These are phyloP conservation scores for Rhabdornis inornatus DNA, from an alignment of 2,113 vertebrate genomes.

Conservation along the genomic window DNA sequence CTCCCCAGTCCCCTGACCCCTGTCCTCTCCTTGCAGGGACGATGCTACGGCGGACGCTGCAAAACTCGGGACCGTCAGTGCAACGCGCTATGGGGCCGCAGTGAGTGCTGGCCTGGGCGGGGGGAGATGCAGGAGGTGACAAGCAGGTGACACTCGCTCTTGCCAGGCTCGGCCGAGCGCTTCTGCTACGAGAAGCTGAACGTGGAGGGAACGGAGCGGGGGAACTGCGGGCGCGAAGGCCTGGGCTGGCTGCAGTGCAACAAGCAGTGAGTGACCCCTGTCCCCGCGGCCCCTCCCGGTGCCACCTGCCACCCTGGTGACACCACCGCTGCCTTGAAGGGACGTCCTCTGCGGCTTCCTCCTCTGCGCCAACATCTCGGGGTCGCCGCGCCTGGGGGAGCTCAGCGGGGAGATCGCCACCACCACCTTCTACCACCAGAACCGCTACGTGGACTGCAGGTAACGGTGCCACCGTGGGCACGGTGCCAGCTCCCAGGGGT, in stretches of 20 bases:
- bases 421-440: slow-evolving; percentile 92
- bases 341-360: slow-evolving; percentile 93
- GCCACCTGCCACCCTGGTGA: rapidly evolving
- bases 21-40: slow-evolving; percentile 75
- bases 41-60: slow-evolving; percentile 89
- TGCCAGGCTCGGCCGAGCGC: slow-evolving; percentile 84
- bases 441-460: slow-evolving; percentile 94
- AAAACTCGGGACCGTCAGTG: slow-evolving; percentile 91
- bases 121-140: not conserved
- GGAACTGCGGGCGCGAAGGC: slow-evolving; percentile 88
- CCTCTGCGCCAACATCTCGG: slow-evolving; percentile 88
- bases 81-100: slow-evolving; percentile 84
- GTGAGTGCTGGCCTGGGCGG: slow-evolving; percentile 66
- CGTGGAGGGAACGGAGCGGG: slow-evolving; percentile 90
- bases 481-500: rapidly evolving
- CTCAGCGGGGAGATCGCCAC: slow-evolving; percentile 89
- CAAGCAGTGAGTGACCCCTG: slow-evolving; percentile 84
- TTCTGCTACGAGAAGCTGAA: slow-evolving; percentile 97
- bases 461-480: not conserved
- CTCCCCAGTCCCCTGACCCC: not conserved
- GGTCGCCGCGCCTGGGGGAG: slow-evolving; percentile 83
- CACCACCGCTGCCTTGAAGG: slow-evolving; percentile 57
- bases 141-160: rapidly evolving
- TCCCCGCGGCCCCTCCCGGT: rapidly evolving
- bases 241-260: slow-evolving; percentile 90